Evolutionary conservation across 37 sponge, comb jelly and placozoan species (phyloP).

Genomic region (Cliona cf. orientalis): DNA sequence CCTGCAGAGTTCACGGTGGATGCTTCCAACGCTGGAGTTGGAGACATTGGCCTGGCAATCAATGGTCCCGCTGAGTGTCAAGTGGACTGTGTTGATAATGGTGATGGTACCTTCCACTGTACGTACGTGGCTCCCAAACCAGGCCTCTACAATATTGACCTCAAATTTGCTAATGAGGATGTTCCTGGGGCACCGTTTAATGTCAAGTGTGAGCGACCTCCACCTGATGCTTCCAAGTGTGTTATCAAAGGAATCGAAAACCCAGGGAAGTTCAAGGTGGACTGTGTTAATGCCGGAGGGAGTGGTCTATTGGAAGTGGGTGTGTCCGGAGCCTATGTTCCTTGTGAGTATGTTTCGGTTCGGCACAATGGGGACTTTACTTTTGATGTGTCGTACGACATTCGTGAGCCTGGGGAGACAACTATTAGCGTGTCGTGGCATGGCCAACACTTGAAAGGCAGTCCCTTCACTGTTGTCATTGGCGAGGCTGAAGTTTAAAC

Average conservation of each 20-base stretch:
- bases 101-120: slow-evolving; percentile 38
- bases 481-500: slow-evolving; percentile 43
- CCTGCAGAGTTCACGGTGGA: slow-evolving; percentile 76
- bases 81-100: slow-evolving; percentile 35
- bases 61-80: slow-evolving; percentile 61
- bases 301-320: slow-evolving; percentile 81
- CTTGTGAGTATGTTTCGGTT: slow-evolving; percentile 73
- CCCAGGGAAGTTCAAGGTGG: slow-evolving; percentile 51
- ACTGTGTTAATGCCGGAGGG: slow-evolving; percentile 80
- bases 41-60: slow-evolving; percentile 63
- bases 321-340: slow-evolving; percentile 68
- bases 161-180: slow-evolving; percentile 78
- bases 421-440: slow-evolving; percentile 88
- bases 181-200: slow-evolving; percentile 84
- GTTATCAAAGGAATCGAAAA: slow-evolving; percentile 34
- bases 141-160: slow-evolving; percentile 76
- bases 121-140: slow-evolving; percentile 65
- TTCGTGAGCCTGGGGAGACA: slow-evolving; percentile 70
- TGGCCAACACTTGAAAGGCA: slow-evolving; percentile 83
- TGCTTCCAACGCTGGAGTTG: slow-evolving; percentile 81
- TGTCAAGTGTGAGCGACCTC: slow-evolving; percentile 45
- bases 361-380: slow-evolving; percentile 87
- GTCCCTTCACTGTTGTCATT: slow-evolving; percentile 78
- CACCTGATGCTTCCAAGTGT: slow-evolving; percentile 84
- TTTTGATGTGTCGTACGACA: slow-evolving; percentile 72